Evolutionary conservation across 2,888 invertebrate genomes (phyloP).

Genomic region (Himalopsyche japonica): DNA sequence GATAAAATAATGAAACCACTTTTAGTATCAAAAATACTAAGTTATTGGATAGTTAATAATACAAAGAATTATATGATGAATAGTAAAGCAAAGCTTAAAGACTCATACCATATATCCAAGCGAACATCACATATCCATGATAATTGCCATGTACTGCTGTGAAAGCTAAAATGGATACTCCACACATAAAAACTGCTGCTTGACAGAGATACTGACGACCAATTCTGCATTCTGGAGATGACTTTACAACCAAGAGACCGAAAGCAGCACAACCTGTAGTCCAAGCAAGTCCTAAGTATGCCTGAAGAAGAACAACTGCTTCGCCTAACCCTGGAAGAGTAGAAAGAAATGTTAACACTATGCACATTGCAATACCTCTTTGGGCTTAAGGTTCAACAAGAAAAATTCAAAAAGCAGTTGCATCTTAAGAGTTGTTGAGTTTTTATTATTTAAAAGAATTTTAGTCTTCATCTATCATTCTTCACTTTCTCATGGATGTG

Average conservation of each 20-base stretch:
- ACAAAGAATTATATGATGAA: no score
- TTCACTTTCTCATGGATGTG: no score
- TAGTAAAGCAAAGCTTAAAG: background rate
- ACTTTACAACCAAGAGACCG: constrained; percentile 80
- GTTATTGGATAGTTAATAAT: no score
- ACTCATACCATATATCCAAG: constrained; percentile 73
- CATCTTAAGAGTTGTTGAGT: no score
- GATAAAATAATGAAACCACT: no score
- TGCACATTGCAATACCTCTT: background rate
- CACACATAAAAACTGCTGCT: constrained; percentile 79
- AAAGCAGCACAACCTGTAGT: constrained; percentile 80
- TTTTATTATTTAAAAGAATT: no score
- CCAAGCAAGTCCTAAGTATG: constrained; percentile 82
- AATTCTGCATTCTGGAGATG: constrained; percentile 79
- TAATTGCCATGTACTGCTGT: constrained; percentile 77
- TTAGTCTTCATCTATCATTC: no score
- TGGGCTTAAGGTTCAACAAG: background rate
- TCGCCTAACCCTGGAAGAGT: constrained; percentile 56
- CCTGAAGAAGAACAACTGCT: constrained; percentile 68
- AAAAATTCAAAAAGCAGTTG: no score
- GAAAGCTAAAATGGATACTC: constrained; percentile 74
- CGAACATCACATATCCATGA: constrained; percentile 78
- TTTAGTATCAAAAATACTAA: background rate
- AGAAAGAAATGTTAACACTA: background rate
- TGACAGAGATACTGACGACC: constrained; percentile 84